A percentile compares a stretch with the other conserved stretches of the same genome.
Evolutionary conservation across 2,888 invertebrate species (phyloP).

Genomic region (Nemapogon koenigi): DNA sequence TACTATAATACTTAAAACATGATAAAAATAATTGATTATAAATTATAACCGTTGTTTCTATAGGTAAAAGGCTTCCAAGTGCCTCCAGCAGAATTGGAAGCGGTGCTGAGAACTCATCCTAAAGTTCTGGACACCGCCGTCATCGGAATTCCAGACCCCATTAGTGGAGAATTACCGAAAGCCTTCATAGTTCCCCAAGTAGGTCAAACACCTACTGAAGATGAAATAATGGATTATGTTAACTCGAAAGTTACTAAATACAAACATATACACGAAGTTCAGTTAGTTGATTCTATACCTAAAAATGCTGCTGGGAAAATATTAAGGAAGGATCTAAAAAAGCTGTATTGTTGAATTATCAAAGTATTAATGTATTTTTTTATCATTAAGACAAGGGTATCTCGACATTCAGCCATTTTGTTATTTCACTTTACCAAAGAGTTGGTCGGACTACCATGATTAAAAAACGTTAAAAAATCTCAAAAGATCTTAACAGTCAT

Average conservation of each 20-base stretch:
- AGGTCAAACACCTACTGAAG: constrained; percentile 39
- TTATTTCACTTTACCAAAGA: no score
- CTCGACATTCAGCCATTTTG: no score
- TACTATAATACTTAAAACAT: no score
- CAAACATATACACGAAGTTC: constrained; percentile 74
- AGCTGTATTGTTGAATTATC: no score
- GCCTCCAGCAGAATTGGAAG: constrained; percentile 88
- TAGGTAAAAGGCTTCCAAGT: constrained; percentile 78
- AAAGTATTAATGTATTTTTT: no score
- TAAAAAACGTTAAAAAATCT: no score
- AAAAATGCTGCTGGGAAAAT: constrained; percentile 83
- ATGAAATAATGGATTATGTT: constrained; percentile 70
- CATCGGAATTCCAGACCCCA: constrained; percentile 74
- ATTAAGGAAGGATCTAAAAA: constrained; percentile 67
- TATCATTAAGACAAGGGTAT: no score
- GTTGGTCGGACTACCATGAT: no score
- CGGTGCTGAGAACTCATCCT: constrained; percentile 73
- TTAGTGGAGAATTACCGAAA: constrained; percentile 78
- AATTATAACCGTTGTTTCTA: background rate
- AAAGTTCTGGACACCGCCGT: constrained; percentile 84
- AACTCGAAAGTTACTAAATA: constrained; percentile 73
- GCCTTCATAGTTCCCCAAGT: constrained; percentile 71
- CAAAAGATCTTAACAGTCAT: no score
- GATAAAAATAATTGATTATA: background rate
- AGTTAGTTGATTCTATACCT: constrained; percentile 72